Base-by-base conservation (phyloP, 2,888 invertebrate genomes). In the Diarsia dahlii region DNA sequence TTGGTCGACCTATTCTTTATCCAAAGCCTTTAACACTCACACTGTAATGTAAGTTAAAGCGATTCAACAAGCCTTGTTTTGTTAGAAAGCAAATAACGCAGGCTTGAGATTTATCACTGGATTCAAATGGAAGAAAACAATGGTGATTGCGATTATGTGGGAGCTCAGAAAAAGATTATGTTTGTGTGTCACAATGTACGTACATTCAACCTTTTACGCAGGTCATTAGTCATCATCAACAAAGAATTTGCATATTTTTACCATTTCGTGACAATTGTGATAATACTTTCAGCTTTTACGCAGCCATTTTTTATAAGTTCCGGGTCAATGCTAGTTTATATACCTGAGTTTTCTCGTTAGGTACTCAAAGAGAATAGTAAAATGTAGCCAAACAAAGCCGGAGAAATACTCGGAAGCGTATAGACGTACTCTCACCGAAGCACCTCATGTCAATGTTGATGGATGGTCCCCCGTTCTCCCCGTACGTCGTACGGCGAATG, bases 1-100 rank as follows among this genome's bases (percentile, higher is more conserved):
- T 88, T 81, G 82, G 80, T 81, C 86, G 85, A 90, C 88, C 89
- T 89, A 88, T 90, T 89, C 88, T 89, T 88, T 86, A 88, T 88
- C 85, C 81, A 78, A 84, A 88, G 87, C 84, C 84, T 87, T 88
- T 81, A 82, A 78, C 80, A 71, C 77, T 74, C 82, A 73, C 77
- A 67, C 63, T 84, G 78, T 85, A 86, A 86, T 74, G 81, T 78
- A 78, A 78, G 78, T 77, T 85, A 76, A 77, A 78, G 73, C 71
- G 62, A 82, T 76, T 81, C 74, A 76, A 84, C 76, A 70, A 81
- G 63, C 67, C 74, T 65, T 78, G 74, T 84, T 79, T 86, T 71
- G 75, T 78, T 71, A 66, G 58, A 73, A 75, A 67, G 64, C 64
- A 85, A 78, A 74, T 67, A 74, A 45, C 54, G 56, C 15, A n/a